A percentile compares a stretch with the other conserved stretches of the same genome.
Conservation (phyloP, 2,888 invertebrate genomes). For the Ennomos fuscantarius region DNA sequence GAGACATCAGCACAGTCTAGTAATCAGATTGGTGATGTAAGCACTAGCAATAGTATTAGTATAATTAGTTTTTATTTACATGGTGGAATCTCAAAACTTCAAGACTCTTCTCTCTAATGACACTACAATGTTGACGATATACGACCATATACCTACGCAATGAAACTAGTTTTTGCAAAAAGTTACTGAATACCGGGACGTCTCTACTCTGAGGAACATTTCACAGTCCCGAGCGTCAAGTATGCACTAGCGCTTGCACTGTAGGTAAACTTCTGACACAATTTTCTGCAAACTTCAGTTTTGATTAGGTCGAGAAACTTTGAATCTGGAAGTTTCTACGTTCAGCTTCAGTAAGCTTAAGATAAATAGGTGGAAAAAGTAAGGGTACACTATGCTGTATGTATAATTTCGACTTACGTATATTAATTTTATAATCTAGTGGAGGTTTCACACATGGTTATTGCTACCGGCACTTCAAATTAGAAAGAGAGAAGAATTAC, state of each 20-base stretch:
- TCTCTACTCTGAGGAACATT: constrained; percentile 51
- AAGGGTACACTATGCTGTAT: constrained; percentile 15
- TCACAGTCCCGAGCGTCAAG: constrained; percentile 49
- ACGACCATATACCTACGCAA: constrained; percentile 7
- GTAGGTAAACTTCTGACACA: constrained; percentile 67
- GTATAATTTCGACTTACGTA: constrained; percentile 19
- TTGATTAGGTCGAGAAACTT: constrained; percentile 72
- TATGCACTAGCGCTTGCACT: constrained; percentile 49
- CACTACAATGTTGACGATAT: not conserved
- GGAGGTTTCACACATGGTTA: constrained; percentile 10
- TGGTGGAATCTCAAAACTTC: no score
- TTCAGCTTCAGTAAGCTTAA: constrained; percentile 47
- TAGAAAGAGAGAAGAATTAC: constrained; percentile 11
- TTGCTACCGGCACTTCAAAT: constrained; percentile 13
- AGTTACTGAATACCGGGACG: constrained; percentile 35
- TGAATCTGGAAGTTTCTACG: constrained; percentile 44
- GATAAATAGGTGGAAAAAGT: constrained; percentile 45
- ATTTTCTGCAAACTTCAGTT: constrained; percentile 71
- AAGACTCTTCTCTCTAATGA: not conserved
- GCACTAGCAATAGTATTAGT: no score
- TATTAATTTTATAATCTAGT: constrained; percentile 16
- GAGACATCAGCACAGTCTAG: no score
- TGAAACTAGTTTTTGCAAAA: constrained; percentile 30
- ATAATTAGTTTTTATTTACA: no score
- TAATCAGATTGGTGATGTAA: no score